Base-by-base conservation (phyloP, 1,140 invertebrate genomes). In the Drosophila pachea region DNA sequence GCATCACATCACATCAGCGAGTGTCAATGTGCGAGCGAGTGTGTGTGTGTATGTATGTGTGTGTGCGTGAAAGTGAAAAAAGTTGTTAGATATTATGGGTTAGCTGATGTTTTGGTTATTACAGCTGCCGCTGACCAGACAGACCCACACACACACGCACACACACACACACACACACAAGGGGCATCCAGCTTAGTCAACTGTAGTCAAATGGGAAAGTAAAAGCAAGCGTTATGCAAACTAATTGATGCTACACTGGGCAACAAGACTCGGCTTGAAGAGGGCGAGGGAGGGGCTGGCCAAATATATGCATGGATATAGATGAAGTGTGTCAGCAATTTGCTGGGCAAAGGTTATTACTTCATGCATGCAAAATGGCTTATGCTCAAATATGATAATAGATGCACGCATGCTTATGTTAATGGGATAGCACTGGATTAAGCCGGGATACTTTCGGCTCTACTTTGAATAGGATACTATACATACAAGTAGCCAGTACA, bases 31-130 rank as follows among this genome's bases (percentile, higher is more conserved):
- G n/a, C n/a, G n/a, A 14, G 14, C 40, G n/a, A 42, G 40, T 40
- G 59, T 40, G 16, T 53, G 43, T 62, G 70, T 73, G 61, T 33
- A 48, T 35, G 50, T 42, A 9, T 29, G 36, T 50, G 35, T 56
- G 73, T 73, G 56, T 42, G 59, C 58, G 50, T 40, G 58, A 59
- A 76, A 76, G 76, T 78, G 72, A 73, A 83, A 63, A 83, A 83
- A 63, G 45, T 54, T 70, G 42, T 56, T 62, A 62, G 35, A 53
- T 69, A 69, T 58, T 59, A 68, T 73, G 74, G 74, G 74, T 64
- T 74, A 68, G 74, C 42, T 74, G 65, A 66, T 82, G 79, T 78
- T 83, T 78, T 78, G 79, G 67, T 84, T 84, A 86, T 79, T 79
- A 84, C 79, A 84, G 79, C 81, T 84, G 79, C 76, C 62, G 43